Conservation (phyloP, 2,113 vertebrate species). For the Cinclus cinclus region DNA sequence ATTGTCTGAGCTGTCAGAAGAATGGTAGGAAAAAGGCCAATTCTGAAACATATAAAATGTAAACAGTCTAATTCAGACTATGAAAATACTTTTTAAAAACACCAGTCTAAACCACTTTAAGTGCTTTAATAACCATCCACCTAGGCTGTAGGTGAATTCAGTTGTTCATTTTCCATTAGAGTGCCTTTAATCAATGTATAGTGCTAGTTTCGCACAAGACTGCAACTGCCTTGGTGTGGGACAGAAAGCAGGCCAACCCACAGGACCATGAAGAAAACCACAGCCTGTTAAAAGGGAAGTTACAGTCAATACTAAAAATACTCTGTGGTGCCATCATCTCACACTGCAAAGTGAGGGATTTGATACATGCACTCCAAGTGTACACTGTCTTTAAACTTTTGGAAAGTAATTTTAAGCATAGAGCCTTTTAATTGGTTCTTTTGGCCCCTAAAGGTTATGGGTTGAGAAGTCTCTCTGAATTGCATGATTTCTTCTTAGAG, state of each 20-base stretch:
- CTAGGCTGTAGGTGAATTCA: neutral
- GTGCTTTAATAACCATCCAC: neutral
- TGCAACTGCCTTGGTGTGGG: neutral
- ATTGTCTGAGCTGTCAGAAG: neutral
- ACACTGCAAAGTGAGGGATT: neutral
- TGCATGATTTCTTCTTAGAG: neutral
- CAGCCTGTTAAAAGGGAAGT: neutral
- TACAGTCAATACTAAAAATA: neutral
- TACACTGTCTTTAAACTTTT: neutral
- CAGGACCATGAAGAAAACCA: neutral
- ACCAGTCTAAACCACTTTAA: neutral
- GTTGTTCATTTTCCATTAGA: neutral
- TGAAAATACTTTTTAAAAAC: neutral
- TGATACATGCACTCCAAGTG: neutral
- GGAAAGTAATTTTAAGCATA: neutral
- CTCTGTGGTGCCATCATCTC: neutral
- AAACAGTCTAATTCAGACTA: neutral
- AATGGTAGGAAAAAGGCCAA: neutral
- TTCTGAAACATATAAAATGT: neutral
- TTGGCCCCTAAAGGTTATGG: neutral
- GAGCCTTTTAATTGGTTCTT: neutral
- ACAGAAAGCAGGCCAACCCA: neutral
- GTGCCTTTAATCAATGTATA: slow-evolving; percentile 7
- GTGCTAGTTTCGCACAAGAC: neutral
- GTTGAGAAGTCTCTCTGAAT: neutral